Conservation (phyloP, 2,113 vertebrate genomes). For the Myiozetetes cayanensis region DNA sequence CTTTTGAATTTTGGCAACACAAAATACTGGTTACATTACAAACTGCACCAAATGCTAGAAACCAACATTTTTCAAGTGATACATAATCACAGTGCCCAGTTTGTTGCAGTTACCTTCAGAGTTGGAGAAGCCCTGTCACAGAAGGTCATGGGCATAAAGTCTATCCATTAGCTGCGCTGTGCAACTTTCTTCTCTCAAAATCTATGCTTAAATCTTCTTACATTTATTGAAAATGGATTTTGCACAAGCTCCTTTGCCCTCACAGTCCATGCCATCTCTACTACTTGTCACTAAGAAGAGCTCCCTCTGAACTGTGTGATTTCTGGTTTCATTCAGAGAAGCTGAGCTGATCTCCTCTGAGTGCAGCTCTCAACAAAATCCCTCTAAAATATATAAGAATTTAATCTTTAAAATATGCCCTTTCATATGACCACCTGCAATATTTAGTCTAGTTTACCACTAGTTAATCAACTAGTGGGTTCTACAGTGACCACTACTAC, state of each 20-base stretch:
- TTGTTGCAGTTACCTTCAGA: neutral
- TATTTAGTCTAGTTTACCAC: neutral
- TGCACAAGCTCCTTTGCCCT: neutral
- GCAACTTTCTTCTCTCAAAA: neutral
- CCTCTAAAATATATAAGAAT: neutral
- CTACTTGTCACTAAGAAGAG: neutral
- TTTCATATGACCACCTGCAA: neutral
- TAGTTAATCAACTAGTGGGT: neutral
- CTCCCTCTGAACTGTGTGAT: neutral
- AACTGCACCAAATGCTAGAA: neutral
- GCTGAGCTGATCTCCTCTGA: neutral
- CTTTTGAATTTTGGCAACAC: neutral
- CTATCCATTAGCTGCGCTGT: neutral
- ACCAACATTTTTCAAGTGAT: neutral
- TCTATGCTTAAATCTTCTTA: neutral
- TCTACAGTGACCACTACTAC: neutral
- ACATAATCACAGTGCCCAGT: neutral
- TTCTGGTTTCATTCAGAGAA: neutral
- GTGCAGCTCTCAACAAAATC: neutral
- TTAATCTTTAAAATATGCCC: neutral
- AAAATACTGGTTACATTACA: neutral
- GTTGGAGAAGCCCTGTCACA: neutral
- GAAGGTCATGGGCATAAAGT: neutral
- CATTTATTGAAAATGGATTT: neutral
- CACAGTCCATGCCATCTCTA: neutral